phyloP scores from a whole-genome alignment of 2,888 invertebrate genomes.

The Bombylius major region DNA sequence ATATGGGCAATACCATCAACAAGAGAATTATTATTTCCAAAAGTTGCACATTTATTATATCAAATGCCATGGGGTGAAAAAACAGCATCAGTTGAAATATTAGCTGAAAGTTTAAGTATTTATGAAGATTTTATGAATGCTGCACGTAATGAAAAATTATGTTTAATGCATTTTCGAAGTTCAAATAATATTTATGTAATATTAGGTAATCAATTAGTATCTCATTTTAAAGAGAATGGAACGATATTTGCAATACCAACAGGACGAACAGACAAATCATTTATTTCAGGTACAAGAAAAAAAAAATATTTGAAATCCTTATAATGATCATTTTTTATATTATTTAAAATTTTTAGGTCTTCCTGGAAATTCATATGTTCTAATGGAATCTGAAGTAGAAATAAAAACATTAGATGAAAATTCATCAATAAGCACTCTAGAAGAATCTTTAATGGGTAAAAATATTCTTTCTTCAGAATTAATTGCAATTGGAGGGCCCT shows the following conservation, averaged over 20 bases:
- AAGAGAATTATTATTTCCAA: constrained; percentile 26
- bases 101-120: constrained; percentile 28
- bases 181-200: constrained; percentile 31
- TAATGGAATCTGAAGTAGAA: constrained; percentile 33
- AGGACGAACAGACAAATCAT: constrained; percentile 24
- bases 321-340: neutral
- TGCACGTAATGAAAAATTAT: constrained; percentile 30
- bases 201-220: constrained; percentile 30
- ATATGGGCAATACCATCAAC: constrained; percentile 33
- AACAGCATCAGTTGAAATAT: constrained; percentile 34
- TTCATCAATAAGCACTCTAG: constrained; percentile 21
- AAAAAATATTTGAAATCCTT: neutral
- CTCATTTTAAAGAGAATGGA: constrained; percentile 30
- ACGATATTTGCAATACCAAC: constrained; percentile 33
- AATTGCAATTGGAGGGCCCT: constrained; percentile 25
- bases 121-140: constrained; percentile 34
- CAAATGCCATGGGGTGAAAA: constrained; percentile 36
- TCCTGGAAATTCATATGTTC: constrained; percentile 28
- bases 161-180: constrained; percentile 34
- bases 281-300: constrained; percentile 23
- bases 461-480: constrained; percentile 30
- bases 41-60: constrained; percentile 31
- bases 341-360: constrained; percentile 22
- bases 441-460: constrained; percentile 27
- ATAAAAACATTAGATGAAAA: constrained; percentile 27